Evolutionary conservation across 2,113 vertebrate species (phyloP).

Genomic region (Lophura nycthemera): DNA sequence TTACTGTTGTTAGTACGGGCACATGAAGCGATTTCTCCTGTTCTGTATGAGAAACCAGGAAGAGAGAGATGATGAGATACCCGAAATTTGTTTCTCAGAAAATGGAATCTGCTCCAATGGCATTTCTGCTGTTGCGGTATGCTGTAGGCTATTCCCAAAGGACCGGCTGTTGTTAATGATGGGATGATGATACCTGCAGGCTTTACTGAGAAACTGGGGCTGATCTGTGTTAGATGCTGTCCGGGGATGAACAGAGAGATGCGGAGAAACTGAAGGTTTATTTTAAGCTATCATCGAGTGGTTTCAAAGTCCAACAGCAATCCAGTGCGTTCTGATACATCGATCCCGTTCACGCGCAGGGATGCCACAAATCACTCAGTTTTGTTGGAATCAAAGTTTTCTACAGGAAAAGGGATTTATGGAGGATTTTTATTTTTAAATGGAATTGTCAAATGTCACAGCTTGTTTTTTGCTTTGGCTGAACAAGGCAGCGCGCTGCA

Average conservation of each 20-base stretch:
- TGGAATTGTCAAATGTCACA: neutral
- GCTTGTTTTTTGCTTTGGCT: neutral
- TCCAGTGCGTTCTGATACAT: neutral
- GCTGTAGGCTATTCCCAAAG: neutral
- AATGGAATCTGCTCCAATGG: neutral
- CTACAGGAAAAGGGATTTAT: neutral
- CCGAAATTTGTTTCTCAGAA: constrained; percentile 5
- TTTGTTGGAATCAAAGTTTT: constrained; percentile 8
- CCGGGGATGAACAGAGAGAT: neutral
- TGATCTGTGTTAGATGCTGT: neutral
- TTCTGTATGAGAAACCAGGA: constrained; percentile 10
- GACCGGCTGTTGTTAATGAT: neutral
- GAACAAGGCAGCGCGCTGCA: neutral
- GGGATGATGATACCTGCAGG: neutral
- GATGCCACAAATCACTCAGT: neutral
- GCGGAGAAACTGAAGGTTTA: neutral
- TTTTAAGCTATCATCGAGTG: neutral
- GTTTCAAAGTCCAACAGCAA: neutral
- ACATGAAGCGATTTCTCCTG: constrained; percentile 36
- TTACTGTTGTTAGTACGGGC: constrained; percentile 23
- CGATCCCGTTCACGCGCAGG: neutral
- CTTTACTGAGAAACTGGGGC: constrained; percentile 4
- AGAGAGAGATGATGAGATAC: neutral
- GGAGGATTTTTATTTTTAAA: neutral
- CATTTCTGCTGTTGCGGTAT: neutral